Conservation (phyloP, 2,797 vertebrate genomes). For the Rhinichthys osculus region DNA sequence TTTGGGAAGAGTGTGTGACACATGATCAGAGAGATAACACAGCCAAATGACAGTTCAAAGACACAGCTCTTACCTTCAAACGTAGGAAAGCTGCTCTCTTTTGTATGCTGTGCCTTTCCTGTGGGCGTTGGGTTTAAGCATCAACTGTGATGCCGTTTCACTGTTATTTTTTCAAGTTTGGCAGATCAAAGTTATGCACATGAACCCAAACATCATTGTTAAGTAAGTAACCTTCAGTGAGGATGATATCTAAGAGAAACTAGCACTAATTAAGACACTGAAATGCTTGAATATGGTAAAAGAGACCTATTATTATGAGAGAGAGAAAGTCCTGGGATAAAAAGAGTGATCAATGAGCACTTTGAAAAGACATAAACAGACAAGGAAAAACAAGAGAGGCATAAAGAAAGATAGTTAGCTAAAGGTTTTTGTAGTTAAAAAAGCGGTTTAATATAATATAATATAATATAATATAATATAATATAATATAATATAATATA, state of each 20-base stretch:
- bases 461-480: no score
- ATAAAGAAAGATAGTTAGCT: not conserved
- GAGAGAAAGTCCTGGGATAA: not conserved
- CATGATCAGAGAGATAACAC: slow-evolving; percentile 58
- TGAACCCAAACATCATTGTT: slow-evolving; percentile 23
- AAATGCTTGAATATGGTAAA: slow-evolving; percentile 12
- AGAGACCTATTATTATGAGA: slow-evolving; percentile 6
- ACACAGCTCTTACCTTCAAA: slow-evolving; percentile 31
- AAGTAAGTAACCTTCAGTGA: slow-evolving; percentile 27
- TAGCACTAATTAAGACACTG: slow-evolving; percentile 7
- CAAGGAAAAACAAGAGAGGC: not conserved
- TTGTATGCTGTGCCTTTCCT: not conserved
- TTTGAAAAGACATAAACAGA: not conserved
- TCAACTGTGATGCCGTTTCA: slow-evolving; percentile 4
- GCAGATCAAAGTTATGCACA: slow-evolving; percentile 15
- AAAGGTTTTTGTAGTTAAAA: not conserved
- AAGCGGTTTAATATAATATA: not conserved
- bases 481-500: no score
- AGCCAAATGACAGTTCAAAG: slow-evolving; percentile 59
- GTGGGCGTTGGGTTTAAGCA: not conserved
- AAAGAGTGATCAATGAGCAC: not conserved
- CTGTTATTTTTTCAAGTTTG: not conserved
- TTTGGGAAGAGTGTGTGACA: slow-evolving; percentile 48
- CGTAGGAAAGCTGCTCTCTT: slow-evolving; percentile 1
- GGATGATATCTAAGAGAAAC: slow-evolving; percentile 17